Conservation (phyloP, 2,113 vertebrate species). For the Cyrtonyx montezumae region DNA sequence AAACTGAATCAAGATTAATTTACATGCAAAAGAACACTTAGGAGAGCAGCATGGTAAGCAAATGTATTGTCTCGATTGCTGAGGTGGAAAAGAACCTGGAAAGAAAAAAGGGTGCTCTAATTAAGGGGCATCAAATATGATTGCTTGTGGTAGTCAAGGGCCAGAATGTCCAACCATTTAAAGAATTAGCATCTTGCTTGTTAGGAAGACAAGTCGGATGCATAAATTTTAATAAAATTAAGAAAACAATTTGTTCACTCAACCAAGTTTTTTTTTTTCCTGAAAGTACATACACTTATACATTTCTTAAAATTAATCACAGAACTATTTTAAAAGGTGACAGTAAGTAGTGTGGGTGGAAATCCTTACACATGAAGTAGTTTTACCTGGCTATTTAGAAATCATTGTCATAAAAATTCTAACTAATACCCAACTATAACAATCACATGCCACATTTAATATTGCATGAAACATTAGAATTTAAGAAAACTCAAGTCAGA, state of each 20-base stretch:
- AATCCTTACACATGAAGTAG: neutral
- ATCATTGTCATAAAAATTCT: neutral
- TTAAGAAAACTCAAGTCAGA: slow-evolving; percentile 23
- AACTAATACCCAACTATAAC: slow-evolving; percentile 7
- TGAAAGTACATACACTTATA: slow-evolving; percentile 42
- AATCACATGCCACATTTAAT: neutral
- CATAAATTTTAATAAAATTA: slow-evolving; percentile 82
- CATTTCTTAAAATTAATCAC: slow-evolving; percentile 10
- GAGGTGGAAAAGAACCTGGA: slow-evolving; percentile 91
- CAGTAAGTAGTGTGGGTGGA: neutral
- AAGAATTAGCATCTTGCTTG: slow-evolving; percentile 82
- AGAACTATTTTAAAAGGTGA: slow-evolving; percentile 45
- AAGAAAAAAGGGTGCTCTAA: slow-evolving; percentile 86
- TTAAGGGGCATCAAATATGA: slow-evolving; percentile 98
- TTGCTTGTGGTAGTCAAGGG: slow-evolving; percentile 91
- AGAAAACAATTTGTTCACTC: slow-evolving; percentile 73
- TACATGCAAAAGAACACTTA: slow-evolving; percentile 99
- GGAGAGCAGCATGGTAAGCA: slow-evolving; percentile 96
- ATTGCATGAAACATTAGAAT: slow-evolving; percentile 3
- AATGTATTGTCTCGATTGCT: slow-evolving; percentile 95
- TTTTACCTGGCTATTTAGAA: neutral
- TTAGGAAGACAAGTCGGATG: slow-evolving; percentile 67
- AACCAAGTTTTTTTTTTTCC: slow-evolving; percentile 31
- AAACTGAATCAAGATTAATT: slow-evolving; percentile 99
- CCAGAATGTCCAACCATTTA: slow-evolving; percentile 85